These are phyloP conservation scores for Acanthisitta chloris DNA, from an alignment of 2,113 vertebrate species.

Conservation along the genomic window DNA sequence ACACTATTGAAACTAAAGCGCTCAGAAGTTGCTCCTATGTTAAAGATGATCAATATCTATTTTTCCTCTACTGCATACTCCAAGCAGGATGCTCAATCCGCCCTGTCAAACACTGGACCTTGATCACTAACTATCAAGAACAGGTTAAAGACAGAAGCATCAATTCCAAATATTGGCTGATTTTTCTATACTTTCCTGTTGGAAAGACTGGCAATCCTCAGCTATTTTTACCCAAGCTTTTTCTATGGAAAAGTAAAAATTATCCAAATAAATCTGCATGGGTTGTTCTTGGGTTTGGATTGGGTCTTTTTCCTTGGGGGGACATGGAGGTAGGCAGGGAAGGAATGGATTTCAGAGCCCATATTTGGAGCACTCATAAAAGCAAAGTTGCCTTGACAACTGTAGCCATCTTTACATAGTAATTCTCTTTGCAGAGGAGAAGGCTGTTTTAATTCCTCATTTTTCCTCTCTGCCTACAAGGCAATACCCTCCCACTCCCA, in stretches of 20 bases:
- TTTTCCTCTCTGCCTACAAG: background rate
- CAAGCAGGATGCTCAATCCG: background rate
- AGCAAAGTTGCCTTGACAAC: conserved; percentile 62
- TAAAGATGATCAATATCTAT: background rate
- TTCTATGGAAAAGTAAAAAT: background rate
- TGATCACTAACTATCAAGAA: background rate
- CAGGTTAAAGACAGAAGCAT: background rate
- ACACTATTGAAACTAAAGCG: background rate
- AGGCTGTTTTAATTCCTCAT: background rate
- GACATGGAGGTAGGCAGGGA: background rate
- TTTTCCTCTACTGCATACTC: background rate
- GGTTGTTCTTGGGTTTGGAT: background rate
- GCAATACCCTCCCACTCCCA: background rate
- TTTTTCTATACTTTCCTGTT: background rate
- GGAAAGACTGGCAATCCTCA: background rate
- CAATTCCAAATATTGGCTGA: background rate
- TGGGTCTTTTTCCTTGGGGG: background rate
- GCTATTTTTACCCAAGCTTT: background rate
- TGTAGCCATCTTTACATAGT: conserved; percentile 32
- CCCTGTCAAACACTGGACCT: background rate
- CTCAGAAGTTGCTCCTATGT: background rate
- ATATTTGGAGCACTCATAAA: background rate
- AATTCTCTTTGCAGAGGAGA: background rate
- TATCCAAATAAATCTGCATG: background rate
- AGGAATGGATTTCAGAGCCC: background rate